A percentile compares a stretch with the other conserved stretches of the same genome.
Evolutionary conservation across 2,797 vertebrate genomes (phyloP).

Genomic region (Bufotes viridis): DNA sequence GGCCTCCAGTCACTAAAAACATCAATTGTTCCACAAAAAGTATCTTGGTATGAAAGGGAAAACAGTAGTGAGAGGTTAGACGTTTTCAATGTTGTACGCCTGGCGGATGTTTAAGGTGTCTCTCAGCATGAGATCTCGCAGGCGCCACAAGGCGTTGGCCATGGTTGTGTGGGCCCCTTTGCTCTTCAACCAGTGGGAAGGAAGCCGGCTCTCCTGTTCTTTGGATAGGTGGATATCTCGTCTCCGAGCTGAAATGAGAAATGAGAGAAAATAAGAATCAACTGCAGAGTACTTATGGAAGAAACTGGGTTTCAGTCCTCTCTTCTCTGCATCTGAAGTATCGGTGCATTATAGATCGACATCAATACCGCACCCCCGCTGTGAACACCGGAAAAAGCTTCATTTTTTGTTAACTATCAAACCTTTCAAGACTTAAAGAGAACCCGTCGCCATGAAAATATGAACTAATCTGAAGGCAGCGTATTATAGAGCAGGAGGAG

Average conservation of each 20-base stretch:
- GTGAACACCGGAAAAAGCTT: too few relatives aligned
- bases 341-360: too few relatives aligned
- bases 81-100: conserved; percentile 87
- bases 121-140: conserved; percentile 95
- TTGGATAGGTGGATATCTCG: conserved; percentile 94
- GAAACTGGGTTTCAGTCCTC: background rate
- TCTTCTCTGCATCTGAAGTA: too few relatives aligned
- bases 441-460: too few relatives aligned
- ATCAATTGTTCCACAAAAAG: conserved; percentile 74
- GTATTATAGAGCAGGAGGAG: too few relatives aligned
- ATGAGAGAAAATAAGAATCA: background rate
- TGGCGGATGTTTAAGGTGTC: conserved; percentile 96
- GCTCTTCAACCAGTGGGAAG: conserved; percentile 97
- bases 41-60: conserved; percentile 66
- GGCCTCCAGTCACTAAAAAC: conserved; percentile 75
- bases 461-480: too few relatives aligned
- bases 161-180: conserved; percentile 98
- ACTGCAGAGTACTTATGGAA: background rate
- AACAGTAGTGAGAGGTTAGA: conserved; percentile 69
- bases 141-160: conserved; percentile 96
- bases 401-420: too few relatives aligned
- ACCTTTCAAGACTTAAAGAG: too few relatives aligned
- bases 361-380: too few relatives aligned
- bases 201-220: conserved; percentile 96
- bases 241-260: conserved; percentile 81